These are phyloP conservation scores for Hyalella azteca DNA, from an alignment of 2,888 invertebrate species.

Conservation along the genomic window DNA sequence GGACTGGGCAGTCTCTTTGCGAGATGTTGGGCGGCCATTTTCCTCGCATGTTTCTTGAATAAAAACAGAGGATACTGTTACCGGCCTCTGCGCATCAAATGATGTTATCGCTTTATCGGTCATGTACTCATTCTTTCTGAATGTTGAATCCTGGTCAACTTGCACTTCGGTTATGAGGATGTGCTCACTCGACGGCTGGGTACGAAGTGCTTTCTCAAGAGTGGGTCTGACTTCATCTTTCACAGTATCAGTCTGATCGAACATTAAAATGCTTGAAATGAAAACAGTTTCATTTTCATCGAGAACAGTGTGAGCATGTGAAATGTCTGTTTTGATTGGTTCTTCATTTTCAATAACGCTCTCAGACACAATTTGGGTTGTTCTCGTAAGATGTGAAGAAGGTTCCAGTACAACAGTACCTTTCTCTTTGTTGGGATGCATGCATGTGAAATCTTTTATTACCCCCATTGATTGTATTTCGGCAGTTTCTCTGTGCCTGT, in stretches of 20 bases:
- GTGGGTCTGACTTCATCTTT: constrained; percentile 65
- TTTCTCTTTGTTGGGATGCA: constrained; percentile 36
- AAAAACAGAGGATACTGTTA: constrained; percentile 46
- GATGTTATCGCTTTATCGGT: constrained; percentile 31
- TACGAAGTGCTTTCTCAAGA: constrained; percentile 65
- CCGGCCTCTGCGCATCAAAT: constrained; percentile 44
- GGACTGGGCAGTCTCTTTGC: constrained; percentile 40
- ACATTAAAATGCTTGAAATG: constrained; percentile 42
- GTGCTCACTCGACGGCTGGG: constrained; percentile 39
- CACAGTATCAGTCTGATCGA: constrained; percentile 70
- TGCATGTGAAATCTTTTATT: not conserved
- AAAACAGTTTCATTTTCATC: constrained; percentile 48
- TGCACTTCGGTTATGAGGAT: not conserved
- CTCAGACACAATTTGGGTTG: constrained; percentile 52
- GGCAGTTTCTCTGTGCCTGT: constrained; percentile 19
- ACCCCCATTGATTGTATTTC: constrained; percentile 8
- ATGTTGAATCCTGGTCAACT: not conserved
- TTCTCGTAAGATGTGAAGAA: constrained; percentile 53
- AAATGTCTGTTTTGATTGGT: constrained; percentile 25
- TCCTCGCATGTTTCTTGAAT: constrained; percentile 44
- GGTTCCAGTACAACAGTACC: constrained; percentile 51
- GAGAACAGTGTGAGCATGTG: constrained; percentile 42
- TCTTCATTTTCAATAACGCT: constrained; percentile 43
- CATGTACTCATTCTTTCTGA: not conserved
- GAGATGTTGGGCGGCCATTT: constrained; percentile 37